phyloP scores from a whole-genome alignment of 1,140 invertebrate species.

The Tetramorium alpestre region DNA sequence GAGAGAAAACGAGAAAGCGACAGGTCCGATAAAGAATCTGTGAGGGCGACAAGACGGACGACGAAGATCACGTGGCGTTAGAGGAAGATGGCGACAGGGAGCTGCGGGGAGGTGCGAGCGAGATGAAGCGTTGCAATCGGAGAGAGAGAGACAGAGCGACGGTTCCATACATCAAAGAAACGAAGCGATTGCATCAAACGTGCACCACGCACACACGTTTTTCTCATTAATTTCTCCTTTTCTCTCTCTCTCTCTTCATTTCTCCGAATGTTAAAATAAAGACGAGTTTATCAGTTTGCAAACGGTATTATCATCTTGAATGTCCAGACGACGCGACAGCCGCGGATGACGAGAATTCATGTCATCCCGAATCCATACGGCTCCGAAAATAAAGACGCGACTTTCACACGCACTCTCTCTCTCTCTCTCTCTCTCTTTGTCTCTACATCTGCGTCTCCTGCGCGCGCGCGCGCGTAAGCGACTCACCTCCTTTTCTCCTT shows the following conservation, averaged over 20 bases:
- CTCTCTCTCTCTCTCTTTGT: neutral
- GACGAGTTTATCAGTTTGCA: neutral
- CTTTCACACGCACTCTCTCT: neutral
- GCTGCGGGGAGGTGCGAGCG: neutral
- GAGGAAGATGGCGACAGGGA: neutral
- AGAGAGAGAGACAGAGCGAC: slow-evolving; percentile 49
- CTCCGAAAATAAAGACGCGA: slow-evolving; percentile 17
- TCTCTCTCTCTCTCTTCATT: too few relatives aligned
- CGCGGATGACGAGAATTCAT: neutral
- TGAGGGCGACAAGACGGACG: neutral
- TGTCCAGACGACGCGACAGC: neutral
- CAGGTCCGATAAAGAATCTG: neutral
- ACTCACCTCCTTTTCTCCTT: slow-evolving; percentile 76
- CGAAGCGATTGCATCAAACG: slow-evolving; percentile 64
- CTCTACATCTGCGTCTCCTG: neutral
- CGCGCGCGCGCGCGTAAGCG: neutral
- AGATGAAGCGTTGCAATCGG: slow-evolving; percentile 1
- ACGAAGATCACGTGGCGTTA: slow-evolving; percentile 8
- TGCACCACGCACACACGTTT: neutral
- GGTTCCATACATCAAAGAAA: slow-evolving; percentile 11
- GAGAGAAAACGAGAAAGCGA: slow-evolving; percentile 3
- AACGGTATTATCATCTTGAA: neutral
- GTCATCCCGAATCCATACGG: neutral
- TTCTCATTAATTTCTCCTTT: too few relatives aligned
- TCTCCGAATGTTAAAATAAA: too few relatives aligned